Evolutionary conservation across 2,113 vertebrate species (phyloP).

Genomic region (Sialia sialis): DNA sequence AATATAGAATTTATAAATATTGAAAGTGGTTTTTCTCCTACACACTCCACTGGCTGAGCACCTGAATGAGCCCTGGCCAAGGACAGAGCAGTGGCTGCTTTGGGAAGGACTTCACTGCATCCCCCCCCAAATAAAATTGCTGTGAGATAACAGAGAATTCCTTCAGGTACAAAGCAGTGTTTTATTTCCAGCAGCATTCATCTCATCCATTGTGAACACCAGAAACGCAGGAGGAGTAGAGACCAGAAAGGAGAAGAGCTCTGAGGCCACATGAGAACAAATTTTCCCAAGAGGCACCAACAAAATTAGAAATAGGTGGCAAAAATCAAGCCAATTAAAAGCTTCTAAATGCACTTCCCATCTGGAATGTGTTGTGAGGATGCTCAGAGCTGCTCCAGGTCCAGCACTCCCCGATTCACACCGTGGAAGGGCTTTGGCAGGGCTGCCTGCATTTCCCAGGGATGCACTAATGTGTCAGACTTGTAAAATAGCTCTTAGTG

Average conservation of each 20-base stretch:
- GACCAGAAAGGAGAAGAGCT: not conserved
- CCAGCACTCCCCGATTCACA: constrained; percentile 75
- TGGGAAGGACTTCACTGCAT: not conserved
- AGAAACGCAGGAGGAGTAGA: not conserved
- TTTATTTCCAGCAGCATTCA: not conserved
- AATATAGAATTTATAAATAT: too few species aligned
- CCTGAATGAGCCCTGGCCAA: too few species aligned
- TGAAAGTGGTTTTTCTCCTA: too few species aligned
- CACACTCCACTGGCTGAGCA: too few species aligned
- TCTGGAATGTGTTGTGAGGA: constrained; percentile 88
- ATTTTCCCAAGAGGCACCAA: not conserved
- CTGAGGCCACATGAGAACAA: not conserved
- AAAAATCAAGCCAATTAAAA: not conserved
- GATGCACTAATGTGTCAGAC: constrained; percentile 88
- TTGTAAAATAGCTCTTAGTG: constrained; percentile 92
- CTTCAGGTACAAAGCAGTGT: not conserved
- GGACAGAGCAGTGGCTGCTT: not conserved
- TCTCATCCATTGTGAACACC: not conserved
- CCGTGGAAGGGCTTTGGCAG: constrained; percentile 77
- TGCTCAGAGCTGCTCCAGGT: constrained; percentile 76
- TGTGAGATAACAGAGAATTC: not conserved
- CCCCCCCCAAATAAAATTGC: not conserved
- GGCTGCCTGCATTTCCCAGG: constrained; percentile 51
- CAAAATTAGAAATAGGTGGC: constrained; percentile 17
- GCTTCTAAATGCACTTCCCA: constrained; percentile 65